Percentiles rank a stretch among this genome's conserved stretches.
These are phyloP conservation scores for Conops quadrifasciatus DNA, from an alignment of 2,888 invertebrate species.

Conservation along the genomic window DNA sequence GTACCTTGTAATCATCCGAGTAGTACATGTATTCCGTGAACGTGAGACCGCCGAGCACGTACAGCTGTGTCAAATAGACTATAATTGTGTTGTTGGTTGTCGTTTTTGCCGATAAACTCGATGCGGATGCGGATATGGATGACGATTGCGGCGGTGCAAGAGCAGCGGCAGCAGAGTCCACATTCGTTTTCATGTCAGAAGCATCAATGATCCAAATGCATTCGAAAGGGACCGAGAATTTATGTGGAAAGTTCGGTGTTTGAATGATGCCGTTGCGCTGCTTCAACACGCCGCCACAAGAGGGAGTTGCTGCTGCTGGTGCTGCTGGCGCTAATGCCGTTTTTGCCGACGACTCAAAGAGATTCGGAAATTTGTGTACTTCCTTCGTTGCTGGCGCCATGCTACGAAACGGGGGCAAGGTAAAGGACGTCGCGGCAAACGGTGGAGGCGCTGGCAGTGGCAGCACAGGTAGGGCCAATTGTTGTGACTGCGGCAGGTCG, in stretches of 20 bases:
- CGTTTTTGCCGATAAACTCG: conserved; percentile 19
- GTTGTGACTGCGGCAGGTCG: conserved; percentile 39
- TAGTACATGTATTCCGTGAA: conserved; percentile 82
- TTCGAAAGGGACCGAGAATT: conserved; percentile 82
- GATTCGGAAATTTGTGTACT: conserved; percentile 37
- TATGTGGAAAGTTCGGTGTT: conserved; percentile 84
- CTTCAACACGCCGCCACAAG: conserved; percentile 74
- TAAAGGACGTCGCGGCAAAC: conserved; percentile 50
- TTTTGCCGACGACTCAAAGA: conserved; percentile 34
- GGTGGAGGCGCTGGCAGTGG: conserved; percentile 58
- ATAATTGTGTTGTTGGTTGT: conserved; percentile 76
- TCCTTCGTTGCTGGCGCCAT: conserved; percentile 2
- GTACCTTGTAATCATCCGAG: conserved; percentile 74
- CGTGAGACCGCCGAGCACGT: conserved; percentile 79
- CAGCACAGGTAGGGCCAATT: conserved; percentile 55
- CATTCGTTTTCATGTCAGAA: conserved; percentile 68
- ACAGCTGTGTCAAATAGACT: conserved; percentile 88
- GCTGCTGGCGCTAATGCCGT: conserved; percentile 32
- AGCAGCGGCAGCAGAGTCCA: too few species aligned
- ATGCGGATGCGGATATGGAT: not conserved
- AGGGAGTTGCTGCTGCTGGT: conserved; percentile 33
- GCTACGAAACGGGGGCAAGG: conserved; percentile 44
- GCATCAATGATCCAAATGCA: conserved; percentile 90
- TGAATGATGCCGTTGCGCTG: conserved; percentile 76
- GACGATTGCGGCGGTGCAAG: conserved; percentile 39